phyloP scores from a whole-genome alignment of 2,797 vertebrate species.

The Sciurus vulgaris region DNA sequence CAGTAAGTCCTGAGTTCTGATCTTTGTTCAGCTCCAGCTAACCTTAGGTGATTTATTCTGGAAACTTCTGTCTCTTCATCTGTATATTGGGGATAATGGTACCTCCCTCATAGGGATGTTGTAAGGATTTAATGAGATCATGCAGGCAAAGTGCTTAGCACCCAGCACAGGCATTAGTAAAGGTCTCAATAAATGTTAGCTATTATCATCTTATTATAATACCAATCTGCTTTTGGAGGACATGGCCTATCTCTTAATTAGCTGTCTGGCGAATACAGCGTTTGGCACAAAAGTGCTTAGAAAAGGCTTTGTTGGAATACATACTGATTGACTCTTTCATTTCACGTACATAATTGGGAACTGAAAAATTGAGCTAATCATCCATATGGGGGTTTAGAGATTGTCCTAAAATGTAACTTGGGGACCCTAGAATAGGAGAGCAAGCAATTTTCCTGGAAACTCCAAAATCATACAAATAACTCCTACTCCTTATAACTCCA shows the following conservation, averaged over 20 bases:
- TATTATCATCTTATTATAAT: conserved; percentile 26
- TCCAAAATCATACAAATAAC: background rate
- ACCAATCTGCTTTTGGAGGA: background rate
- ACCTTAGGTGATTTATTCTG: background rate
- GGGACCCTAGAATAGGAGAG: background rate
- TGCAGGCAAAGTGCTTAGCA: background rate
- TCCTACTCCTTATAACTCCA: background rate
- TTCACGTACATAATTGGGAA: background rate
- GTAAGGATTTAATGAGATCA: background rate
- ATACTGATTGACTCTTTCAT: conserved; percentile 22
- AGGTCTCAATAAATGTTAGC: conserved; percentile 12
- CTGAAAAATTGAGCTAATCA: background rate
- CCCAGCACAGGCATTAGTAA: background rate
- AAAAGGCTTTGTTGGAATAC: background rate
- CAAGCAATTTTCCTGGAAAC: background rate
- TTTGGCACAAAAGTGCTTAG: background rate
- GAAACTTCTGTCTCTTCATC: background rate
- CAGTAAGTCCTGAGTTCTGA: background rate
- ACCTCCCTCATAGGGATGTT: background rate
- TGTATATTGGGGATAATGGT: background rate
- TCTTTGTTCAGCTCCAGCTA: background rate
- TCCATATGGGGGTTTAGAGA: background rate
- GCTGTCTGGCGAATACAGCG: background rate
- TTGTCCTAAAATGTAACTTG: background rate
- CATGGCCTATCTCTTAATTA: conserved; percentile 38